A percentile compares a stretch with the other conserved stretches of the same genome.
Evolutionary conservation across 2,797 vertebrate species (phyloP).

Genomic region (Crenuchus spilurus): DNA sequence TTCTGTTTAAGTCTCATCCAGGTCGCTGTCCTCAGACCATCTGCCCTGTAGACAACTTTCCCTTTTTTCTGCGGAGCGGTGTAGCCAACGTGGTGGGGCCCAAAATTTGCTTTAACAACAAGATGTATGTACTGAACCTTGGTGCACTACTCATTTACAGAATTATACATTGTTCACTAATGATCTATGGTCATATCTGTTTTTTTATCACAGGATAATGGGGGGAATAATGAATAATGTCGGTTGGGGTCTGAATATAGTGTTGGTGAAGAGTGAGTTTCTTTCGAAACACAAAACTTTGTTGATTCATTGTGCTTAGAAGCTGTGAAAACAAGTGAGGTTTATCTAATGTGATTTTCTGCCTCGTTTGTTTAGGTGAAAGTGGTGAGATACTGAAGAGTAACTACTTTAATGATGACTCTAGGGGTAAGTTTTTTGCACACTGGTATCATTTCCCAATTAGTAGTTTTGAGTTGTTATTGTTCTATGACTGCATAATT

Average conservation of each 20-base stretch:
- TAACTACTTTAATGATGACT: constrained; percentile 73
- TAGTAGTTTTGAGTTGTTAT: too few species aligned
- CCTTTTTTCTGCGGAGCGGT: constrained; percentile 82
- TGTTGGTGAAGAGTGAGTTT: constrained; percentile 84
- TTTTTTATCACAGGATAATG: constrained; percentile 80
- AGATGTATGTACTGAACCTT: constrained; percentile 70
- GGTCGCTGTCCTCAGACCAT: constrained; percentile 76
- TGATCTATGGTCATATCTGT: neutral
- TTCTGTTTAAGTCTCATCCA: constrained; percentile 43
- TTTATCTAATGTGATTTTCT: neutral
- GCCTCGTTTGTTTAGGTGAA: constrained; percentile 58
- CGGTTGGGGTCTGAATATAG: constrained; percentile 86
- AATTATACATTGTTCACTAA: neutral
- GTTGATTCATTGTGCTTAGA: too few species aligned
- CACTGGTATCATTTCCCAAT: too few species aligned
- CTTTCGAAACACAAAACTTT: too few species aligned
- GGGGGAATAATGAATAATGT: constrained; percentile 82
- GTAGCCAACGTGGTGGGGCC: constrained; percentile 86
- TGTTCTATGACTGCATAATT: neutral
- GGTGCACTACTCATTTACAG: neutral
- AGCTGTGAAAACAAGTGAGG: too few species aligned
- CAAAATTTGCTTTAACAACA: constrained; percentile 84
- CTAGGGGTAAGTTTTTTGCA: constrained; percentile 76
- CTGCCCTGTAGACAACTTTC: constrained; percentile 75
- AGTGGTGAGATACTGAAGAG: constrained; percentile 69